Percentiles rank a stretch among this genome's conserved stretches.
Evolutionary conservation across 2,888 invertebrate genomes (phyloP).

Genomic region (Agrochola circellaris): DNA sequence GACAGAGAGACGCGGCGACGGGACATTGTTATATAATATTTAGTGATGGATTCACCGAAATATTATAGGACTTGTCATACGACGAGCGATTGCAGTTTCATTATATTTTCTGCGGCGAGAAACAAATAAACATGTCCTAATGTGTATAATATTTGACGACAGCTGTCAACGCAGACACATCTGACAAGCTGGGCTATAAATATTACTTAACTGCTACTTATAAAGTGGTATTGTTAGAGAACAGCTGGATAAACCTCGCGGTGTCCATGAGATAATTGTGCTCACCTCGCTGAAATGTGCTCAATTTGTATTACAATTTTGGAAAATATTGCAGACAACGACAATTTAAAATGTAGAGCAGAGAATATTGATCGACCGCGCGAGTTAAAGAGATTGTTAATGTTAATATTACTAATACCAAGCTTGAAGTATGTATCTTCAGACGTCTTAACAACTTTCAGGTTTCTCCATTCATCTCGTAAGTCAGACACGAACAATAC

Average conservation of each 20-base stretch:
- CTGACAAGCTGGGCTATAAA: constrained; percentile 17
- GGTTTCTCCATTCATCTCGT: constrained; percentile 3
- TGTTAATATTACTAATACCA: background rate
- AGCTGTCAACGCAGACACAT: constrained; percentile 12
- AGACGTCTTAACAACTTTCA: constrained; percentile 1
- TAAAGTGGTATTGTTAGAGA: constrained; percentile 12
- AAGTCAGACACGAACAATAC: constrained; percentile 1
- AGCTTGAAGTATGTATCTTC: background rate
- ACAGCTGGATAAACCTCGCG: constrained; percentile 8
- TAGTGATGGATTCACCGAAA: background rate
- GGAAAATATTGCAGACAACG: background rate
- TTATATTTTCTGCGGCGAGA: background rate
- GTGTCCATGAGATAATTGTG: constrained; percentile 1
- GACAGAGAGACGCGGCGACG: no score
- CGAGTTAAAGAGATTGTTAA: background rate
- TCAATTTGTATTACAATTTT: background rate
- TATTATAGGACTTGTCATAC: background rate
- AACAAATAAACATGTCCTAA: constrained; percentile 3
- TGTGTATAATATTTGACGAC: background rate
- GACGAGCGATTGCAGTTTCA: background rate
- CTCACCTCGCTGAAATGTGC: background rate
- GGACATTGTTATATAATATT: no score
- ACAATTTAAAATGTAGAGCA: background rate
- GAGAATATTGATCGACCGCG: background rate
- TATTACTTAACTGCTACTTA: background rate